phyloP scores from a whole-genome alignment of 2,797 vertebrate species.

The Pipistrellus kuhlii region DNA sequence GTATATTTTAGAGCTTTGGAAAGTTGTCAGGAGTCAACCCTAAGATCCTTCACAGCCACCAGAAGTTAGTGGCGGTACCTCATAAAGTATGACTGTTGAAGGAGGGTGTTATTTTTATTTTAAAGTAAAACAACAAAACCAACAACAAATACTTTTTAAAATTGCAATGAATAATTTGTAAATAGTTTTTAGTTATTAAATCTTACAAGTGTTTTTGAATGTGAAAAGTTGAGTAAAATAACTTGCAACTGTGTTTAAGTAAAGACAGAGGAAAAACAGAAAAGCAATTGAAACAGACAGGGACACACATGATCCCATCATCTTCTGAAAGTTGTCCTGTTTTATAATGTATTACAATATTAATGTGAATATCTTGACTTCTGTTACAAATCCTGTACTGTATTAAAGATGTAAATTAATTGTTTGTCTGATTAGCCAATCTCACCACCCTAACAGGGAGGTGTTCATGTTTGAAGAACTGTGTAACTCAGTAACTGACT shows the following conservation, averaged over 20 bases:
- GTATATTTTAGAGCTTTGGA: constrained; percentile 72
- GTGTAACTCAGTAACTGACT: constrained; percentile 88
- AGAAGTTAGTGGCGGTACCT: constrained; percentile 63
- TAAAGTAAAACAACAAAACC: constrained; percentile 30
- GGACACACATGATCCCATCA: constrained; percentile 69
- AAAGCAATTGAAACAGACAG: constrained; percentile 74
- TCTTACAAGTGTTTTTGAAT: constrained; percentile 78
- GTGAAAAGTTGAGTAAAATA: constrained; percentile 80
- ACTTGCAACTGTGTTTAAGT: constrained; percentile 76
- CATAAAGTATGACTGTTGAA: constrained; percentile 51
- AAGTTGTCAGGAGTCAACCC: background rate
- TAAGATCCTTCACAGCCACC: constrained; percentile 44
- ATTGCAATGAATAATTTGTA: constrained; percentile 79
- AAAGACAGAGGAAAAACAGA: constrained; percentile 42
- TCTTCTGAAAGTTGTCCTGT: constrained; percentile 81
- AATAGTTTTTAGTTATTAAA: constrained; percentile 78
- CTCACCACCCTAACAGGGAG: constrained; percentile 78
- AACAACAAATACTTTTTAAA: constrained; percentile 73
- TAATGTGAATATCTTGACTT: constrained; percentile 87
- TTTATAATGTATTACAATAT: constrained; percentile 85
- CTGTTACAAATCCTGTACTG: constrained; percentile 86
- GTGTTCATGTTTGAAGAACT: constrained; percentile 83
- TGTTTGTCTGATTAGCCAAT: constrained; percentile 87
- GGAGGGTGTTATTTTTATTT: background rate
- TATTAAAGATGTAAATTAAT: constrained; percentile 87